Base-by-base conservation (phyloP, 2,888 invertebrate species). In the Phymatocera aterrima region DNA sequence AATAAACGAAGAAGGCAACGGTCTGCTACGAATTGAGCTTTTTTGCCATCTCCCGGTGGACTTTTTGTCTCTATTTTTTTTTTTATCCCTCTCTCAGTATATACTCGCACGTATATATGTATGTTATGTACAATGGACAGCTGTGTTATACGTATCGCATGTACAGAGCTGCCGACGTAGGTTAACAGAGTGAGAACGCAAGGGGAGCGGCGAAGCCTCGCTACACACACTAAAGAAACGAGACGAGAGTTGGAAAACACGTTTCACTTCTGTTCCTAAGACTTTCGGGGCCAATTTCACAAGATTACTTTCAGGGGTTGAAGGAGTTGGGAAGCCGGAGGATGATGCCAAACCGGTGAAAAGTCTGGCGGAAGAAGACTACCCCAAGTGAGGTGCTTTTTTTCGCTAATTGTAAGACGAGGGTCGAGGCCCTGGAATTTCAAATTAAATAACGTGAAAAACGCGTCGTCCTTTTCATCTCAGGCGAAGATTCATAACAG, bases 211-310 rank as follows among this genome's bases (percentile, higher is more conserved):
- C 24, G 34, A 21, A 18, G 40, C 15, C 46, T 46, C 28, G 8
- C 24, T n/a, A 24, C n/a, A 43, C 21, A 68, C 46, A 51, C 10
- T n/a, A n/a, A 15, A 24, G 43, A 28, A 46, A 46, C 46, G 72
- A 72, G 72, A 48, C 34, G 51, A 72, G 72, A 72, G 72, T 72
- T 43, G 51, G 72, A 51, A 48, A 48, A 72, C 72, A 72, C 51
- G 72, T 51, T 68, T 68, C 43, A 68, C 68, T 68, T 46, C 68
- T 43, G 43, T 68, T 68, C 40, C 48, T n/a, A 31, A 48, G 72
- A 72, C 72, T 72, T 72, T 51, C 34, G 31, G 72, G 72, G 72
- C 72, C 72, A 72, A 72, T 72, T 51, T 72, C 72, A 72, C 72
- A 51, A 72, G 72, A 72, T 72, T 72, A 72, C 72, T 72, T 72